phyloP scores from a whole-genome alignment of 2,888 invertebrate species.

The Clanis bilineata region DNA sequence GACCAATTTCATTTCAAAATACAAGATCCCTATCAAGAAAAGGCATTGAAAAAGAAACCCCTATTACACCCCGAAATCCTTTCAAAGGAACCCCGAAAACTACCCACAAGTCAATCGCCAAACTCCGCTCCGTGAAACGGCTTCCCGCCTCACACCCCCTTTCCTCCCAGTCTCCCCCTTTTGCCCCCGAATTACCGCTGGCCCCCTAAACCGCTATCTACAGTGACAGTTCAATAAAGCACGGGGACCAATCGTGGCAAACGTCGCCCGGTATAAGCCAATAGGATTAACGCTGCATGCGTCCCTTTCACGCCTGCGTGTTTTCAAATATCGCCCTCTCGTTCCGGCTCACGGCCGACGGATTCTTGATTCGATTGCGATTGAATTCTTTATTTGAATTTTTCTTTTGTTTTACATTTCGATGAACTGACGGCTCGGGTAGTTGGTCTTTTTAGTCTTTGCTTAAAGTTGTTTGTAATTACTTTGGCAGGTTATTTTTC shows the following conservation, averaged over 20 bases:
- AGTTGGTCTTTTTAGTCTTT: slow-evolving; percentile 19
- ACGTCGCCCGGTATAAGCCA: slow-evolving; percentile 81
- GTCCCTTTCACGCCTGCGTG: slow-evolving; percentile 45
- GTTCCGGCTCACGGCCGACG: slow-evolving; percentile 60
- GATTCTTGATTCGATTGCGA: slow-evolving; percentile 80
- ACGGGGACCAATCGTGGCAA: slow-evolving; percentile 80
- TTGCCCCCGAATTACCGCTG: slow-evolving; percentile 76
- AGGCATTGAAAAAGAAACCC: slow-evolving; percentile 21
- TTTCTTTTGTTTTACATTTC: slow-evolving; percentile 71
- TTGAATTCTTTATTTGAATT: slow-evolving; percentile 76
- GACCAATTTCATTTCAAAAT: not conserved
- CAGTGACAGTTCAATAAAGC: slow-evolving; percentile 82
- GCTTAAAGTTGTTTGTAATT: slow-evolving; percentile 1
- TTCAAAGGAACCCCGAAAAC: slow-evolving; percentile 72
- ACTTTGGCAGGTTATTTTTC: slow-evolving; percentile 19
- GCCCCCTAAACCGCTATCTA: slow-evolving; percentile 77
- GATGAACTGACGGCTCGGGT: slow-evolving; percentile 43
- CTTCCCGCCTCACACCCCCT: slow-evolving; percentile 51
- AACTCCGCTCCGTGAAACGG: slow-evolving; percentile 72
- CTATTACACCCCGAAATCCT: slow-evolving; percentile 18
- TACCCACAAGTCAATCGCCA: slow-evolving; percentile 82
- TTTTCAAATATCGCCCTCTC: slow-evolving; percentile 42
- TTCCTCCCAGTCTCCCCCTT: slow-evolving; percentile 48
- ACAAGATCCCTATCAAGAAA: slow-evolving; percentile 8
- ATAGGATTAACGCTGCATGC: slow-evolving; percentile 76